These are phyloP conservation scores for Scolopax rusticola DNA, from an alignment of 2,797 vertebrate genomes.

Conservation along the genomic window DNA sequence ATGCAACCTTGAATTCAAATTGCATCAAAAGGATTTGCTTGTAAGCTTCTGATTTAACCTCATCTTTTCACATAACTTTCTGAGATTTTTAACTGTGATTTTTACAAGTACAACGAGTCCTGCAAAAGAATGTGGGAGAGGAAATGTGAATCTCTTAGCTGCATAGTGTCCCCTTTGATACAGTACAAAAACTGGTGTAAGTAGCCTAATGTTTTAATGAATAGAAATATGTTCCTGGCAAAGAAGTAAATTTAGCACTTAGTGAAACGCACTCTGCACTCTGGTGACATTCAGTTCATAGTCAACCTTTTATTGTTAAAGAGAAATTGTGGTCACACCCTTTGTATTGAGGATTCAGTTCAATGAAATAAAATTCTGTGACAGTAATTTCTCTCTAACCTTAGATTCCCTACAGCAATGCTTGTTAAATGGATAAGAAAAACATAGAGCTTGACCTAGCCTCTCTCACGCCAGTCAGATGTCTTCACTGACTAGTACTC, in stretches of 20 bases:
- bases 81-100: background rate
- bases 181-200: background rate
- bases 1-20: background rate
- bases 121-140: background rate
- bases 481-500: background rate
- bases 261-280: background rate
- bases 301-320: slow-evolving; percentile 18
- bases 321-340: background rate
- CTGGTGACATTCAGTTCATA: slow-evolving; percentile 16
- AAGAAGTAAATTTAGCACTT: slow-evolving; percentile 17
- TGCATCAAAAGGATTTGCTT: background rate
- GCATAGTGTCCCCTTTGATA: background rate
- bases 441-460: background rate
- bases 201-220: slow-evolving; percentile 20
- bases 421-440: background rate
- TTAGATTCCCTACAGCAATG: background rate
- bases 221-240: background rate
- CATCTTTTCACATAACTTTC: background rate
- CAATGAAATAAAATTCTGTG: slow-evolving; percentile 32
- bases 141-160: background rate
- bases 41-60: slow-evolving; percentile 11
- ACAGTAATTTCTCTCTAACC: background rate
- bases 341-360: background rate
- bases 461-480: background rate
- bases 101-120: background rate